A percentile compares a stretch with the other conserved stretches of the same genome.
These are phyloP conservation scores for Microtus oregoni DNA, from an alignment of 2,113 vertebrate genomes.

Conservation along the genomic window DNA sequence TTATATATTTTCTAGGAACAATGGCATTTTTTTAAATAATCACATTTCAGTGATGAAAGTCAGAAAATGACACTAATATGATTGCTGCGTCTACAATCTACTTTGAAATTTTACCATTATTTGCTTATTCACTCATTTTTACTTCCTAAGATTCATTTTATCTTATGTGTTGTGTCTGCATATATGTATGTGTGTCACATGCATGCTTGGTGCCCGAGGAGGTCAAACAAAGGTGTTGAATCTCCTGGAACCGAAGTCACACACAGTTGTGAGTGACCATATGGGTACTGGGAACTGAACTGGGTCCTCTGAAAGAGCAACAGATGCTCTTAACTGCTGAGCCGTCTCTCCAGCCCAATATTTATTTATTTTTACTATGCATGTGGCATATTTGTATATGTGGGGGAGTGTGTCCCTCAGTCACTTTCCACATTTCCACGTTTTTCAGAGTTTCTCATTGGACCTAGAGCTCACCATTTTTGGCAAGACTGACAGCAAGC, in stretches of 20 bases:
- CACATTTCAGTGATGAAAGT: not conserved
- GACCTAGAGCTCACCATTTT: not conserved
- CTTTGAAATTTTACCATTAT: conserved; percentile 12
- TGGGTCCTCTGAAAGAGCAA: not conserved
- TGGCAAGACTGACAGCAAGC: not conserved
- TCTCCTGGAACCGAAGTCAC: not conserved
- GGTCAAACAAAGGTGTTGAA: not conserved
- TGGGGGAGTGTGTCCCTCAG: not conserved
- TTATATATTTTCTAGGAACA: conserved; percentile 3
- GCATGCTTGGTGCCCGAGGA: not conserved
- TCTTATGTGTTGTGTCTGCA: not conserved
- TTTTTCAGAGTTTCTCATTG: not conserved
- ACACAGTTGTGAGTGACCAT: not conserved
- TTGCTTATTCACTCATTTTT: not conserved
- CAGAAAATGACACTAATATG: not conserved
- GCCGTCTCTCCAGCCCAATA: not conserved
- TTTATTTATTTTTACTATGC: not conserved
- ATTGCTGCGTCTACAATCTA: not conserved
- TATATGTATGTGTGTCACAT: not conserved
- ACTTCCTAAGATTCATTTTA: not conserved
- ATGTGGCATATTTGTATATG: not conserved
- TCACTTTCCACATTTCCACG: not conserved
- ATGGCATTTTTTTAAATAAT: not conserved
- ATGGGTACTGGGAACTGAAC: not conserved
- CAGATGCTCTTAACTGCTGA: not conserved